Evolutionary conservation across 2,113 vertebrate species (phyloP), one percentile per base, ranked within the genome.

Genomic region (Notarius quadriscutis): DNA sequence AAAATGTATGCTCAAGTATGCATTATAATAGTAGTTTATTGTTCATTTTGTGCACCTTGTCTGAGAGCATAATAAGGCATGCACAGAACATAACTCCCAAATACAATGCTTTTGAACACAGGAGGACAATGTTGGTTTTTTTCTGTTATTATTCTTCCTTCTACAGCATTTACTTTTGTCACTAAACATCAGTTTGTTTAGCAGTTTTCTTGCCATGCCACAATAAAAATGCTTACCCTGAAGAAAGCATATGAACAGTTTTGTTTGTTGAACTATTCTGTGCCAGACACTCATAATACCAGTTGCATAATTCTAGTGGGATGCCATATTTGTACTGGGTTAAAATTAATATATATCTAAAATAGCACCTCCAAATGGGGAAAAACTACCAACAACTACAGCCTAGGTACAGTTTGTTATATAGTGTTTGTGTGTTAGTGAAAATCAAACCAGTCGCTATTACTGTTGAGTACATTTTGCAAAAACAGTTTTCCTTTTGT

Each of bases 41-140:
- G 55, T 65, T 83, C 58, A 30, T 81, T 74, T 82, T 74, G 71
- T 87, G 81, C 74, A 83, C 71, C 81, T 77, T 87, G 58, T 83
- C 58, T 75, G 58, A 11, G 27, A 51, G 30, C 62, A 81, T 58
- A 86, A 86, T 41, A 41, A 41, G 67, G 55, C 71, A 48, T 80
- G 85, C 77, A 86, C 62, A 81, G n/a, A 80, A 80, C n/a, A 10
- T 63, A 77, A 80, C 65, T 86, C 51, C 12, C 51, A 80, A 55
- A 69, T 41, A 14, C 30, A 51, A 67, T 67, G 27, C 60, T 71
- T 17, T 71, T 60, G 18, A 81, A 20, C 27, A 57, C 75, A 67
- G 58, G 58, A 65, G 51, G 20, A 22, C n/a, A 30, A 57, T 15
- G 41, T 57, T 18, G 7, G 34, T 41, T 53, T 69, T 51, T 51